Evolutionary conservation across 2,113 vertebrate genomes (phyloP).

Genomic region (Girardinichthys multiradiatus): DNA sequence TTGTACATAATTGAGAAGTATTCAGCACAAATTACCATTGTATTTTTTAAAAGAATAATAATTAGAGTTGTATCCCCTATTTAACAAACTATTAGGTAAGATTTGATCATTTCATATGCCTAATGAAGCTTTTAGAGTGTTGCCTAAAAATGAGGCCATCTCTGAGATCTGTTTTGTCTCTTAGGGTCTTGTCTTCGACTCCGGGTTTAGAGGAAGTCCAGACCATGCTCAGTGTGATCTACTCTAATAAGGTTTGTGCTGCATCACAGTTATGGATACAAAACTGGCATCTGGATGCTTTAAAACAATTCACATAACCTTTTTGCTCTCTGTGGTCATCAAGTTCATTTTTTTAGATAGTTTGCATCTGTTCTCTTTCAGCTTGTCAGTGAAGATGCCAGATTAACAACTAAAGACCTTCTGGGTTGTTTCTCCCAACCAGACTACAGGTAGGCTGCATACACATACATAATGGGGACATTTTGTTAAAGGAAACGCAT

Average conservation of each 20-base stretch:
- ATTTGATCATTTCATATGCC: neutral
- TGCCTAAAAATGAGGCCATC: neutral
- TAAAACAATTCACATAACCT: neutral
- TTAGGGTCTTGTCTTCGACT: slow-evolving; percentile 85
- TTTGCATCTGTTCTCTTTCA: slow-evolving; percentile 66
- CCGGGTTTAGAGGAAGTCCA: slow-evolving; percentile 84
- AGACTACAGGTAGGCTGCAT: slow-evolving; percentile 82
- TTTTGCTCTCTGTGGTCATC: neutral
- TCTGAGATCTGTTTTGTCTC: slow-evolving; percentile 8
- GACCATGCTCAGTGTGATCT: slow-evolving; percentile 84
- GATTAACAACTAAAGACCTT: slow-evolving; percentile 84
- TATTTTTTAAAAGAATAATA: neutral
- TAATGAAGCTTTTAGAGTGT: neutral
- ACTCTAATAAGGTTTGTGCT: slow-evolving; percentile 83
- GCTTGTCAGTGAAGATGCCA: slow-evolving; percentile 77
- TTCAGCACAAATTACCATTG: neutral
- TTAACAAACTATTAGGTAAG: neutral
- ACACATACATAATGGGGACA: neutral
- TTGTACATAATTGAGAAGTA: slow-evolving; percentile 35
- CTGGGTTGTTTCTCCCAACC: slow-evolving; percentile 87
- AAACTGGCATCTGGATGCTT: neutral
- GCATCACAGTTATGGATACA: neutral
- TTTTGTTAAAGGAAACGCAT: neutral
- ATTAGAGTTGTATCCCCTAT: neutral
- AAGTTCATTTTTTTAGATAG: neutral